Evolutionary conservation across 2,888 invertebrate species (phyloP), one percentile per base, ranked within the genome.

Genomic region (Agrilus biguttatus): DNA sequence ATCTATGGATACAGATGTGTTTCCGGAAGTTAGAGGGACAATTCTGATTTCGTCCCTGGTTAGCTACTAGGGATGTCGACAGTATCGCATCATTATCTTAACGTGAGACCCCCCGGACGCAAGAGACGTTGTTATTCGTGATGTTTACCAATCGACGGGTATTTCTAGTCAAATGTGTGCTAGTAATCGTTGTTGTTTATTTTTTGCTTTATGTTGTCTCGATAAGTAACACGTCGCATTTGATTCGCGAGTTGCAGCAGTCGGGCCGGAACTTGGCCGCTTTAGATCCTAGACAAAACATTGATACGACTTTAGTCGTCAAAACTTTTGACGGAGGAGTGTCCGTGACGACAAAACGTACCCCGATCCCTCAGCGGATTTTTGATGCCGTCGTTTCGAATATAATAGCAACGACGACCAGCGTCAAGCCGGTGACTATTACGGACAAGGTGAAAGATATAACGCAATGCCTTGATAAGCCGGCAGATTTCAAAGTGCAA

Each of bases 201-300:
- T 59, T 63, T 48, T 49, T 54, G 45, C 53, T 63, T 28, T 61
- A 62, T 51, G 54, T 65, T 40, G 48, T 63, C 34, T 57, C 55
- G 37, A 59, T 55, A 45, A 59, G 53, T 43, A 56, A 56, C 19
- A 57, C 57, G 23, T 54, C 59, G 13, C 50, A 45, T 34, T 48
- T 53, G 21, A 54, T 55, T 43, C 58, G 63, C 40, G 65, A 67
- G 46, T 52, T 66, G 47, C 67, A 67, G 51, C 65, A 66, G 46
- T 64, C 66, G n/a, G 68, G 68, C 2, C 54, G 68, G 44, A 65
- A 61, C 50, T 49, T 69, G 45, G 67, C 65, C 28, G 63, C 65
- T 17, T 51, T 68, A 42, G 67, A 66, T 36, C 45, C 51, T 4
- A 52, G 52, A 35, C 45, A 48, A 37, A 44, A 17, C 36, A 10